Evolutionary conservation across 2,888 invertebrate genomes (phyloP).

Genomic region (Busseola fusca): DNA sequence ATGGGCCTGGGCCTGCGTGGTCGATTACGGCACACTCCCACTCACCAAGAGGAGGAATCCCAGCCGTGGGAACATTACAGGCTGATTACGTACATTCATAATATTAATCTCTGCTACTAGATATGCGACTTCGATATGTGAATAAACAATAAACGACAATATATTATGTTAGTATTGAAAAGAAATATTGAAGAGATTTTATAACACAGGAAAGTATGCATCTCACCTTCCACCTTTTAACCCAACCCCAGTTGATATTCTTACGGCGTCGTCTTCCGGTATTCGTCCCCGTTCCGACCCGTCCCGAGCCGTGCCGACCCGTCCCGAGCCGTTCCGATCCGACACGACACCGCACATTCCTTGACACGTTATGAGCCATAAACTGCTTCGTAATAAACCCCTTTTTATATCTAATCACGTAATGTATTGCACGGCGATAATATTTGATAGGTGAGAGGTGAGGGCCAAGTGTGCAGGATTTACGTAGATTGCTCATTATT

Average conservation of each 20-base stretch:
- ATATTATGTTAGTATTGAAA: not conserved
- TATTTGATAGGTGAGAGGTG: conserved; percentile 32
- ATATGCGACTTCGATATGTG: not conserved
- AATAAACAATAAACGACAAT: not conserved
- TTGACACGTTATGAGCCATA: conserved; percentile 44
- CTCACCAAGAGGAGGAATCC: too few species aligned
- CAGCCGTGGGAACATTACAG: too few species aligned
- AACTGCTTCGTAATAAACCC: conserved; percentile 58
- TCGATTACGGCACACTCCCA: too few species aligned
- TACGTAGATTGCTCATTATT: conserved; percentile 10
- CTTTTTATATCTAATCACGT: conserved; percentile 56
- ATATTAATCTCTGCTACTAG: not conserved
- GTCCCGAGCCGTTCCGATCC: conserved; percentile 33
- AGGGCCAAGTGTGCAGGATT: conserved; percentile 8
- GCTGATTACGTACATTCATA: too few species aligned
- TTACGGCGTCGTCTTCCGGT: conserved; percentile 25
- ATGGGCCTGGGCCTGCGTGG: too few species aligned
- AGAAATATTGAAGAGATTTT: not conserved
- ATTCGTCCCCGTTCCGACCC: conserved; percentile 29
- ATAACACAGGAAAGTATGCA: conserved; percentile 16
- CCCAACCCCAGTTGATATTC: conserved; percentile 44
- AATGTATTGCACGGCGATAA: conserved; percentile 51
- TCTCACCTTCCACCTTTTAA: conserved; percentile 30
- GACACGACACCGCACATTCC: conserved; percentile 44
- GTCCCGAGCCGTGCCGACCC: conserved; percentile 16